Base-by-base conservation (phyloP, 2,888 invertebrate genomes). In the Auanema sp. region DNA sequence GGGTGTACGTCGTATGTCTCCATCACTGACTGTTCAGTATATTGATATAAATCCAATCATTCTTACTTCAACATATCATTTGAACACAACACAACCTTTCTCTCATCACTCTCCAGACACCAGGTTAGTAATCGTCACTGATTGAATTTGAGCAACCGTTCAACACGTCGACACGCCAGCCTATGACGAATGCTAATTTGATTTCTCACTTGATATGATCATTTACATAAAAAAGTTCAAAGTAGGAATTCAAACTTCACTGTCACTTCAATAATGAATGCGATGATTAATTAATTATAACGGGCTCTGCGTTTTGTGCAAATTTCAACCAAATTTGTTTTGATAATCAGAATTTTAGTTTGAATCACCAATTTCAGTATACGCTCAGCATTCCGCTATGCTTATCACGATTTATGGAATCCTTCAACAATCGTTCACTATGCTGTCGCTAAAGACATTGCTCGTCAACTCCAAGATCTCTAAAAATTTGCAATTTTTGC, bases 321-420 rank as follows among this genome's bases (percentile, higher is more conserved):
- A 33, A 5, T 33, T 5, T 33, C 33, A 33, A 33, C 33, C 8
- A 8, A 33, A 33, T 33, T 33, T 33, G 33, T 33, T 33, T 33
- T 33, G 33, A 47, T 47, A 47, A 47, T 23, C 10, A 55, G n/a
- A 18, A 14, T 11, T 40, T 16, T 40, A 4, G 6, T 55, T 8
- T 6, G 41, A n/a, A 53, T 50, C 23, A 33, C 10, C 8, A 16
- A 3, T 42, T 66, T 49, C 67, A 79, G 77, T 10, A 69, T 70
- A 5, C 69, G 71, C 40, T 62, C 74, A n/a, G 66, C 76, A 18
- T 72, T 71, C 58, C 62, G 66, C 14, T 78, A 68, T 53, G 78
- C 76, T 23, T 79, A 69, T 51, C 75, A 77, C 58, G 79, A 79
- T 59, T 66, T 79, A 2, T 79, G 77, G 77, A 74, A 76, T 47